Evolutionary conservation across 2,797 vertebrate genomes (phyloP), one percentile per base, ranked within the genome.

Genomic region (Poliocrania exsul): DNA sequence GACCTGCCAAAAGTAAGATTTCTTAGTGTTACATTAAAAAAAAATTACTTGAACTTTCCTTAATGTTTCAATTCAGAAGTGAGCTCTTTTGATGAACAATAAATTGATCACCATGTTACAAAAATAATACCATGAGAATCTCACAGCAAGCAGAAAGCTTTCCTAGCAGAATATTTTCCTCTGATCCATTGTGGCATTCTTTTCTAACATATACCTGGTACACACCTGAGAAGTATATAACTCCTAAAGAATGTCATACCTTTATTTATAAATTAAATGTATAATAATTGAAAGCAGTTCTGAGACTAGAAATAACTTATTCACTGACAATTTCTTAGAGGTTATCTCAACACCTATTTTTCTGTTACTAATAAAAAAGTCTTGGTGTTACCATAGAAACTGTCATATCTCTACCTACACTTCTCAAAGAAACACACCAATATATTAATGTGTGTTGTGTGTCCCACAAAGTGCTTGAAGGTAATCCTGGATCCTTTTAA

Each of bases 341-440:
- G 66, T 93, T 96, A 86, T 80, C 53, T 88, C 92, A 95, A 87
- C 77, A 92, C 92, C 86, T 94, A 78, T 66, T 84, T 89, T 95
- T 86, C 74, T 69, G 73, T 93, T 92, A 92, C 57, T 96, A 97
- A 96, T 94, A 80, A 66, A 88, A 93, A 88, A 57, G 21, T 90
- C 92, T 91, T 92, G 18, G 74, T 77, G 96, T 97, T 97, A 62
- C 97, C 95, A 96, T 95, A 95, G 97, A 97, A 92, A 97, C 96
- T 56, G 91, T 83, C 75, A 72, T 50, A 82, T 75, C 57, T 91
- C 71, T 95, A 90, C 93, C 58, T 78, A 94, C 94, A 95, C 92
- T 91, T 96, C 80, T 91, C 65, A 49, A 90, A 93, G 86, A 89
- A 86, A 65, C 29, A 86, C 70, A 73, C 58, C 60, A 75, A 28